These are phyloP conservation scores for Forpus xanthops DNA, from an alignment of 2,797 vertebrate species.

Conservation along the genomic window DNA sequence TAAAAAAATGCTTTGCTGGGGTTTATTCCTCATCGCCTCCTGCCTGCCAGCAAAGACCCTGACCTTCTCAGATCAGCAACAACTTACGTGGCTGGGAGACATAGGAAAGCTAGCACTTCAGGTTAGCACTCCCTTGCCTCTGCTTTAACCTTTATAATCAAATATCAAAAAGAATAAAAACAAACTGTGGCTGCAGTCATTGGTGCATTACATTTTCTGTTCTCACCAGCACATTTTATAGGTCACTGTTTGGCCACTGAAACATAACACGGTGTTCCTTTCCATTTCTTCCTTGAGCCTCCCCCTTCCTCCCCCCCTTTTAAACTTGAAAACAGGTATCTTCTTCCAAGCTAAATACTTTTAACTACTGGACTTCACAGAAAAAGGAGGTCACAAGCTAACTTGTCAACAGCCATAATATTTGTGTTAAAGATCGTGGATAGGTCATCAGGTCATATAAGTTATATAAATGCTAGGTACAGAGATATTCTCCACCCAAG, in stretches of 20 bases:
- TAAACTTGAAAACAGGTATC: conserved; percentile 63
- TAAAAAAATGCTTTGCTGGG: neutral
- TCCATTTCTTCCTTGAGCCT: neutral
- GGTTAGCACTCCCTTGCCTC: neutral
- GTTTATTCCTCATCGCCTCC: neutral
- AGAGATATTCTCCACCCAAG: neutral
- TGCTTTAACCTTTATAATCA: conserved; percentile 40
- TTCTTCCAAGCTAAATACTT: conserved; percentile 70
- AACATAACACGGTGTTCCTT: conserved; percentile 50
- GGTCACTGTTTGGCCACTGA: conserved; percentile 63
- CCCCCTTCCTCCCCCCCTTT: neutral
- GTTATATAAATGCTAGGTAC: conserved; percentile 15
- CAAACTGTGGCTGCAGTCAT: neutral
- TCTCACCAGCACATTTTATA: conserved; percentile 66
- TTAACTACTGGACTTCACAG: conserved; percentile 47
- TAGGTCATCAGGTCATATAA: neutral
- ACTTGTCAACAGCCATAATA: conserved; percentile 12
- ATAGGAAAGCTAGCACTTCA: neutral
- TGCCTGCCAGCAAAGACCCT: neutral
- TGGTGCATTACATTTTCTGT: conserved; percentile 45
- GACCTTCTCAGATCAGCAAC: neutral
- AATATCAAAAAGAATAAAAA: conserved; percentile 56
- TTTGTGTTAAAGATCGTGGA: neutral
- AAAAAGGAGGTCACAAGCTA: conserved; percentile 44
- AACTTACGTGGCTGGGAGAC: neutral